These are phyloP conservation scores for Lamprotornis superbus DNA, from an alignment of 2,113 vertebrate species.

Conservation along the genomic window DNA sequence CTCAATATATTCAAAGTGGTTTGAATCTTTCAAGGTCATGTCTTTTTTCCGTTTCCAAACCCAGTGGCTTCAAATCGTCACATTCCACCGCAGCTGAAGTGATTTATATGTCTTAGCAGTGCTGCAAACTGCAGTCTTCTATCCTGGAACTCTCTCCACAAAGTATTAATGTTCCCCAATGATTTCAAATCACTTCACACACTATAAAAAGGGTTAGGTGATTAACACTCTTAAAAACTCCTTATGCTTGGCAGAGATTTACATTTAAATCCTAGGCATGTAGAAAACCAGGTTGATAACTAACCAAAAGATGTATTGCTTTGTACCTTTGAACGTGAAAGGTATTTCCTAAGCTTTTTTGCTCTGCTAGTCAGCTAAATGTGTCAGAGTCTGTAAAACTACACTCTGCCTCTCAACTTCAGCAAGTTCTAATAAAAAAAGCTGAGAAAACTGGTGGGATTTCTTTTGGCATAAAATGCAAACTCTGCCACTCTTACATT, in stretches of 20 bases:
- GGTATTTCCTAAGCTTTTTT: conserved; percentile 2
- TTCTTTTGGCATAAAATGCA: background rate
- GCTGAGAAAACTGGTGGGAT: background rate
- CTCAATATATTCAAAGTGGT: background rate
- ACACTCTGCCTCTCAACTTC: background rate
- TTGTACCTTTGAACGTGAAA: background rate
- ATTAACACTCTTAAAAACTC: conserved; percentile 34
- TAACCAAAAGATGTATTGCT: background rate
- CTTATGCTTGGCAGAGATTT: conserved; percentile 11
- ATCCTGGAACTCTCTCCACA: background rate
- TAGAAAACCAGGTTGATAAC: background rate
- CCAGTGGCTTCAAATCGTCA: background rate
- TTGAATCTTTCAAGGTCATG: background rate
- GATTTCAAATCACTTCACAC: conserved; percentile 20
- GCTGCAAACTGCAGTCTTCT: background rate
- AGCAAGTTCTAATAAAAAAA: background rate
- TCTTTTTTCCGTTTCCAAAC: conserved; percentile 8
- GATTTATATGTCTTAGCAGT: conserved; percentile 19
- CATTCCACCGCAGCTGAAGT: background rate
- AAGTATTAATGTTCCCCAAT: background rate
- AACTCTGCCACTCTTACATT: background rate
- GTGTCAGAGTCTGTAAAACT: background rate
- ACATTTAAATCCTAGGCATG: background rate
- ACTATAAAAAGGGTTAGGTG: conserved; percentile 3
- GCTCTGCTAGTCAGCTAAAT: background rate